Conservation (phyloP, 2,113 vertebrate genomes). For the Oncorhynchus masou region DNA sequence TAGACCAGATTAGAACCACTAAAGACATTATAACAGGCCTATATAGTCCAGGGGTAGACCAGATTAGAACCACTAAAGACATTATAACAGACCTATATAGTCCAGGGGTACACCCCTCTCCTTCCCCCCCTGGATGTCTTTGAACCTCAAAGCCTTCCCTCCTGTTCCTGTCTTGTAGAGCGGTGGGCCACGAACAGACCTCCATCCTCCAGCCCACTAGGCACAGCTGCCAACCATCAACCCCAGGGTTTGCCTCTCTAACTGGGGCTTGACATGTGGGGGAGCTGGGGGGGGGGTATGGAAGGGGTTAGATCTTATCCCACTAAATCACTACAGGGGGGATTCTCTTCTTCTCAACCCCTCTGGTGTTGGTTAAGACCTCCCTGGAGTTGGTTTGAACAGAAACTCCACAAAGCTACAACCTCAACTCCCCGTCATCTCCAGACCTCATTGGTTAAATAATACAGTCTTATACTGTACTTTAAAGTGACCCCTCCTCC, state of each 20-base stretch:
- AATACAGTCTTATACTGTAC: background rate
- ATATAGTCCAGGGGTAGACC: too few relatives aligned
- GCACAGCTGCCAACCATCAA: constrained; percentile 60
- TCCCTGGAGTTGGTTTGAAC: constrained; percentile 27
- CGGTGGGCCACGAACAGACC: constrained; percentile 48
- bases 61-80: too few relatives aligned
- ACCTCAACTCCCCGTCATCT: constrained; percentile 17
- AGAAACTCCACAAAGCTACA: constrained; percentile 5
- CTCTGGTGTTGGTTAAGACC: constrained; percentile 21
- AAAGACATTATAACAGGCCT: too few relatives aligned
- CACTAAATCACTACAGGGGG: constrained; percentile 14
- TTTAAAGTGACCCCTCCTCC: background rate
- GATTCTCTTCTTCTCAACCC: background rate
- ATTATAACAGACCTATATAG: too few relatives aligned
- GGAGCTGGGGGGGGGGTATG: background rate
- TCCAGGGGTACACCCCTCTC: background rate
- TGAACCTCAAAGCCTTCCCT: constrained; percentile 18
- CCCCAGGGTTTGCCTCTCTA: constrained; percentile 25
- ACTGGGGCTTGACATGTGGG: constrained; percentile 1
- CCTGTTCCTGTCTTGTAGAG: constrained; percentile 11
- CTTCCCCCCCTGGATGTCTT: constrained; percentile 16
- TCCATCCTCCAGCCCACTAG: constrained; percentile 33
- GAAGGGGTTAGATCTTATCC: background rate
- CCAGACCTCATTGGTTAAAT: background rate
- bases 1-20: too few relatives aligned